Conservation (phyloP, 1,140 invertebrate species). For the Papilio machaon region DNA sequence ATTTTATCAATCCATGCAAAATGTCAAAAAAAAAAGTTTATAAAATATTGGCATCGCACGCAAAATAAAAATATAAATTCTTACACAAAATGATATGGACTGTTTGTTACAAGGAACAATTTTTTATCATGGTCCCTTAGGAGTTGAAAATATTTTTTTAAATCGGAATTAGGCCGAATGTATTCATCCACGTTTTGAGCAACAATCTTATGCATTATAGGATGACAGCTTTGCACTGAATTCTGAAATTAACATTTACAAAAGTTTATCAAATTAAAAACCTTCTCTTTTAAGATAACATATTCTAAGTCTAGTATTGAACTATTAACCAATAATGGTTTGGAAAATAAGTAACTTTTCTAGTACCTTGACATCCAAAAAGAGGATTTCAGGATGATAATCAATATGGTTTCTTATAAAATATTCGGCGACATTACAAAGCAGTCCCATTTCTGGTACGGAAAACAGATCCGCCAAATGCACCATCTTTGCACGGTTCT, state of each 20-base stretch:
- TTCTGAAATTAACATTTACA: slow-evolving; percentile 84
- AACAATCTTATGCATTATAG: slow-evolving; percentile 94
- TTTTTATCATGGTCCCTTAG: slow-evolving; percentile 91
- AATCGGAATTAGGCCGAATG: slow-evolving; percentile 89
- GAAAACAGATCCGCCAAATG: slow-evolving; percentile 98
- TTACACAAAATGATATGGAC: slow-evolving; percentile 98
- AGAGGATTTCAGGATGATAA: slow-evolving; percentile 97
- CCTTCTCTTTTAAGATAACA: neutral
- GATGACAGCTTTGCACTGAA: slow-evolving; percentile 94
- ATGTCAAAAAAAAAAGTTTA: neutral
- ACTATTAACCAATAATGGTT: neutral
- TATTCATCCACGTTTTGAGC: slow-evolving; percentile 90
- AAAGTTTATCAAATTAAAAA: slow-evolving; percentile 31
- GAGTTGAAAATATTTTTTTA: slow-evolving; percentile 90
- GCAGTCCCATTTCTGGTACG: slow-evolving; percentile 96
- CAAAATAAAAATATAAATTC: slow-evolving; percentile 67
- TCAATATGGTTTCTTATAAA: slow-evolving; percentile 95
- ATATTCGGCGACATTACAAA: slow-evolving; percentile 97
- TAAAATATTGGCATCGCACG: neutral
- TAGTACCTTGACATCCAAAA: slow-evolving; percentile 95
- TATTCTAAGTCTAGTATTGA: neutral
- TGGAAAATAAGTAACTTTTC: neutral
- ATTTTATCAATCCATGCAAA: neutral
- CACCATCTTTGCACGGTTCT: slow-evolving; percentile 91
- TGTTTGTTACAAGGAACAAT: slow-evolving; percentile 98